These are phyloP conservation scores for Rhingia campestris DNA, from an alignment of 2,888 invertebrate species.

Conservation along the genomic window DNA sequence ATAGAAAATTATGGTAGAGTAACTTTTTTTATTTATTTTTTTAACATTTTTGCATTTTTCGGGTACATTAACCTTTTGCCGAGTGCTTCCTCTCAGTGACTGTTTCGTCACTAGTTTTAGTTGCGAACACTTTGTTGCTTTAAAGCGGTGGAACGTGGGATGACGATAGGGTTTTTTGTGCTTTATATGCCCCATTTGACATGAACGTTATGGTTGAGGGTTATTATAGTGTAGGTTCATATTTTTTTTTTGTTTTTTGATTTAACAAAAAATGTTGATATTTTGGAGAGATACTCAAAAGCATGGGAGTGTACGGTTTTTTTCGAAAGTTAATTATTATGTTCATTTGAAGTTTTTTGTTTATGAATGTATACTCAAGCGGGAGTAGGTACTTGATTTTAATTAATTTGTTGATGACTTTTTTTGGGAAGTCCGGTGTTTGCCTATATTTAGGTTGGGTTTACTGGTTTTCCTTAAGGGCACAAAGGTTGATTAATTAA, in stretches of 20 bases:
- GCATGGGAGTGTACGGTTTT: not conserved
- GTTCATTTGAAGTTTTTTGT: conserved; percentile 24
- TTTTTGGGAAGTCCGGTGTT: conserved; percentile 10
- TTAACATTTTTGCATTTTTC: not conserved
- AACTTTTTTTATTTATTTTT: conserved; percentile 14
- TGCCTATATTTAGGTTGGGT: conserved; percentile 11
- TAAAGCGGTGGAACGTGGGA: not conserved
- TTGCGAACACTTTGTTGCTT: conserved; percentile 18
- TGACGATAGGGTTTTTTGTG: conserved; percentile 24
- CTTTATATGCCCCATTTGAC: conserved; percentile 51
- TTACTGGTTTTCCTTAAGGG: not conserved
- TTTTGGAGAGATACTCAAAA: not conserved
- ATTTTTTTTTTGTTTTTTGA: not conserved
- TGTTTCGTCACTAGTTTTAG: conserved; percentile 26
- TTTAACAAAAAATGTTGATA: conserved; percentile 17
- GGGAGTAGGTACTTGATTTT: conserved; percentile 15
- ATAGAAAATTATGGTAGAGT: conserved; percentile 46
- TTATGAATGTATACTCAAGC: conserved; percentile 21
- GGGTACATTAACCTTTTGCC: conserved; percentile 58
- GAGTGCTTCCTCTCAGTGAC: conserved; percentile 43
- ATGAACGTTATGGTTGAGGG: conserved; percentile 44
- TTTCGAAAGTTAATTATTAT: conserved; percentile 43
- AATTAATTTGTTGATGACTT: conserved; percentile 8
- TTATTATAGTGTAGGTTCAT: conserved; percentile 23
- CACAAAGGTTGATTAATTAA: not conserved